These are phyloP conservation scores for Whitmania pigra DNA, from an alignment of 1,140 invertebrate genomes.

Conservation along the genomic window DNA sequence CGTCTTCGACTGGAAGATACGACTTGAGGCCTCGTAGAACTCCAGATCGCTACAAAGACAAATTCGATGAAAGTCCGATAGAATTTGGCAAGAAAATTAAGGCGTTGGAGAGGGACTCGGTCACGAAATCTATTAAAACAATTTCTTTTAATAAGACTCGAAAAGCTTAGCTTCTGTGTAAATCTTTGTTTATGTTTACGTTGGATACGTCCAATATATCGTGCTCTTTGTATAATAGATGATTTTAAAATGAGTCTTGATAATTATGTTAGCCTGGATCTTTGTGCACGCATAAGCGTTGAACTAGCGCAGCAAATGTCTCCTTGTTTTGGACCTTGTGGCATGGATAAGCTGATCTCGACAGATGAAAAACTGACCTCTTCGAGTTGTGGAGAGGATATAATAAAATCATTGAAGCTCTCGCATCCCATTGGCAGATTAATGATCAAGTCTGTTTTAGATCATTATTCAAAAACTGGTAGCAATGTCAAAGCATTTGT, in stretches of 20 bases:
- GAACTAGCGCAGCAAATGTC: conserved; percentile 2
- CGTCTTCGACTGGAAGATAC: too few relatives aligned
- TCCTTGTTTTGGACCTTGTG: background rate
- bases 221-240: too few relatives aligned
- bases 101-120: background rate
- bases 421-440: background rate
- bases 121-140: background rate
- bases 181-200: too few relatives aligned
- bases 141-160: too few relatives aligned
- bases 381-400: background rate
- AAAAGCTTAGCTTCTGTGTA: too few relatives aligned
- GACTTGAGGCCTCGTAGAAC: too few relatives aligned
- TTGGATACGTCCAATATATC: too few relatives aligned
- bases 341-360: background rate
- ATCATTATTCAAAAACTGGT: background rate
- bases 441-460: background rate
- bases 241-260: too few relatives aligned
- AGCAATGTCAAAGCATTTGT: background rate
- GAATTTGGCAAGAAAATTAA: conserved; percentile 6
- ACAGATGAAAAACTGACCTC: background rate
- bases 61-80: background rate
- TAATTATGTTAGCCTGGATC: too few relatives aligned
- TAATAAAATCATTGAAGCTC: background rate
- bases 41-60: too few relatives aligned
- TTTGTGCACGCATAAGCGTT: too few relatives aligned